Evolutionary conservation across 1,140 invertebrate species (phyloP), one percentile per base, ranked within the genome.

Genomic region (Drosophila pandora): DNA sequence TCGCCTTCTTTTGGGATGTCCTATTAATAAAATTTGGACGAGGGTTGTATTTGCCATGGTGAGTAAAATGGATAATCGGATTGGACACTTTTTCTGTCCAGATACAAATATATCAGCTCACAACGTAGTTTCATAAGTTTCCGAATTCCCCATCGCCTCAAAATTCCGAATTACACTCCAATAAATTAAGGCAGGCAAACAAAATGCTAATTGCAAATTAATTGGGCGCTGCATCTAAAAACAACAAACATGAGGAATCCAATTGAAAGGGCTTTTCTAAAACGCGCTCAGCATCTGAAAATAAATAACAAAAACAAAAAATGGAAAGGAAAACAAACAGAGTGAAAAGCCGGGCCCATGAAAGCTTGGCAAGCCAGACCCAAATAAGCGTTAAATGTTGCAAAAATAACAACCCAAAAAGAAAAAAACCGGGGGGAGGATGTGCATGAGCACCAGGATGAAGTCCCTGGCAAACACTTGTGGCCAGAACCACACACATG

Each of bases 341-440:
- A 62, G 67, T 73, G 62, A 57, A 87, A 70, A 63, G 81, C 39
- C 49, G 21, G 49, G 8, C 39, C 43, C 39, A 61, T 73, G 67
- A 82, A 85, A 85, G 82, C 82, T 85, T 87, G 76, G 82, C 83
- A 34, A 34, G 63, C 73, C 71, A 76, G 83, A 77, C 52, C 78
- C 82, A 87, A 87, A 87, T 88, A 88, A 79, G 83, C 82, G 83
- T 87, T 88, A 82, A 87, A 87, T 87, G 82, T 88, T 88, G 82
- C 83, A 87, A 87, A 87, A 87, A 88, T 88, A 87, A 87, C 82
- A 87, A 61, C 54, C 57, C 13, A 52, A 47, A 59, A 41, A 37
- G 52, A 39, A 30, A 53, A 12, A 34, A 25, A 1, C 7, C 9
- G 0, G 34, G 41, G 32, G 49, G 49, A 34, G 41, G 52, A 55